Percentiles rank a stretch among this genome's conserved stretches.
Conservation (phyloP, 2,888 invertebrate genomes). For the Glaucopsyche alexis region DNA sequence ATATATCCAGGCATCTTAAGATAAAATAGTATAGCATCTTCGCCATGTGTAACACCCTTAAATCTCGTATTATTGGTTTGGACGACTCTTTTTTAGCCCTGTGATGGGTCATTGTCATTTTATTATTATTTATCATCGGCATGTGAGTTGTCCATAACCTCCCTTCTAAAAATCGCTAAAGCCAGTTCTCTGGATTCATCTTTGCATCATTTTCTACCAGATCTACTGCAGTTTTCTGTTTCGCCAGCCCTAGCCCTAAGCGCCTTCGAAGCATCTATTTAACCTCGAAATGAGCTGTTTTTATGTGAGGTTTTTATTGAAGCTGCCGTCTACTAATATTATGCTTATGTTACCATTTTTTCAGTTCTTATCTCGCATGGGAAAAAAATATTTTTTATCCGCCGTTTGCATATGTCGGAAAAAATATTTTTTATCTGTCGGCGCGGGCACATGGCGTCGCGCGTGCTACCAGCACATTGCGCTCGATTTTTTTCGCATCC, state of each 20-base stretch:
- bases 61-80: too few relatives aligned
- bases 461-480: conserved; percentile 75
- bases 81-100: too few relatives aligned
- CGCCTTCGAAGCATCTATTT: conserved; percentile 61
- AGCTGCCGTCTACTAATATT: conserved; percentile 69
- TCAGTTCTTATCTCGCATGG: conserved; percentile 62
- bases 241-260: conserved; percentile 47
- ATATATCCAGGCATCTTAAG: too few relatives aligned
- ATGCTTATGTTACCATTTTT: conserved; percentile 77
- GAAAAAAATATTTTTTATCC: conserved; percentile 46
- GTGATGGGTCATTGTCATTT: too few relatives aligned
- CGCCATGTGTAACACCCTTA: too few relatives aligned
- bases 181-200: neutral
- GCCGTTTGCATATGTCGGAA: conserved; percentile 46
- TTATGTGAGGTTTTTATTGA: conserved; percentile 65
- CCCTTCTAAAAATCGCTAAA: conserved; percentile 20
- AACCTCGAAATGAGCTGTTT: conserved; percentile 69
- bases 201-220: conserved; percentile 24
- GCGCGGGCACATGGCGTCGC: conserved; percentile 62
- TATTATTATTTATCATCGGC: too few relatives aligned
- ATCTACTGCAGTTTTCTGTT: neutral
- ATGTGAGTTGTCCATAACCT: too few relatives aligned
- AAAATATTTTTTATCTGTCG: conserved; percentile 57
- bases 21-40: too few relatives aligned
- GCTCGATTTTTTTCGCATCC: conserved; percentile 75